Evolutionary conservation across 2,797 vertebrate species (phyloP), one percentile per base, ranked within the genome.

Genomic region (Periparus ater): DNA sequence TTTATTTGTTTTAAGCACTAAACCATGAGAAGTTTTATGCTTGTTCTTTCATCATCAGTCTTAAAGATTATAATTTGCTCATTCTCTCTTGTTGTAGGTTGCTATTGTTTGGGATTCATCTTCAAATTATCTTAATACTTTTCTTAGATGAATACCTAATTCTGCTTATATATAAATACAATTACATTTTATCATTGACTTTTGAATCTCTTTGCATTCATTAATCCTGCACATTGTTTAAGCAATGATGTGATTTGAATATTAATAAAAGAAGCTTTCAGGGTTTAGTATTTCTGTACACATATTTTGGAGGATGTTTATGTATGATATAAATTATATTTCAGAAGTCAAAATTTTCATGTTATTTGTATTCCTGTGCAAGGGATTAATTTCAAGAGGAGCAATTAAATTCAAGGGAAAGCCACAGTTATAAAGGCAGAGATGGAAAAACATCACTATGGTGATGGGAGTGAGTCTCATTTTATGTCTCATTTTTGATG

Each of bases 191-290:
- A 80, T 88, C 48, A 88, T 27, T 96, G 91, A 93, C 85, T 91
- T 95, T 96, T 96, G 72, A 96, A 92, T 95, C 54, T 96, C 81
- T 91, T 54, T 92, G 48, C 76, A 91, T 94, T 96, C 74, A 91
- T 97, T 96, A 97, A 95, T 58, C 67, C 81, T 97, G 74, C 76
- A 83, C 23, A 68, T 93, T 92, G 57, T 95, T 96, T 95, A 96
- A 96, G 89, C 84, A 95, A 89, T 95, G 8, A 93, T 92, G 58
- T 29, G 40, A 91, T 93, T 63, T 91, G 67, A 88, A 92, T 94
- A 89, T 88, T 93, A 96, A 92, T 79, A 96, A 95, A 96, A 91
- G 17, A 94, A 96, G 27, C 11, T 91, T 97, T 97, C 66, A 88
- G 51, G 53, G 36, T 62, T 98, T 88, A 84, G 44, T 93, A 88